A percentile compares a stretch with the other conserved stretches of the same genome.
phyloP scores from a whole-genome alignment of 2,888 invertebrate genomes.

The Onchidella celtica region DNA sequence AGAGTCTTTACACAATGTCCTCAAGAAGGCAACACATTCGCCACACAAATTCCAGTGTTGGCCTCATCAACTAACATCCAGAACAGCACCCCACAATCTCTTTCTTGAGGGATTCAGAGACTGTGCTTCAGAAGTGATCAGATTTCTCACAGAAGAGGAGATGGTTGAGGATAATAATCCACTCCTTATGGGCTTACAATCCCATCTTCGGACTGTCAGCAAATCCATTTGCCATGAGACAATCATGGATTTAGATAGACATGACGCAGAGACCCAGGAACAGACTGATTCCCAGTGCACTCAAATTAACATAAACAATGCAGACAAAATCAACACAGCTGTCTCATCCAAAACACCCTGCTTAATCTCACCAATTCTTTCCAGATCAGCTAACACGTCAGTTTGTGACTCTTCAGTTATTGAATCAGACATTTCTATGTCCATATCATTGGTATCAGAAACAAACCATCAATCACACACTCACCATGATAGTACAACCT shows the following conservation, averaged over 20 bases:
- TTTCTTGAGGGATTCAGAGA: slow-evolving; percentile 67
- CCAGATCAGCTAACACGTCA: slow-evolving; percentile 27
- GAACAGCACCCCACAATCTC: slow-evolving; percentile 32
- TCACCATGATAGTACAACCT: not conserved
- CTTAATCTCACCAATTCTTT: slow-evolving; percentile 5
- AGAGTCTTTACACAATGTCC: not conserved
- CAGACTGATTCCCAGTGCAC: not conserved
- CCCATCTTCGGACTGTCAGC: slow-evolving; percentile 56
- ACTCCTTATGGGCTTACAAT: slow-evolving; percentile 61
- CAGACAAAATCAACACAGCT: too few relatives aligned
- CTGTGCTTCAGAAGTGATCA: slow-evolving; percentile 68
- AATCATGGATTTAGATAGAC: slow-evolving; percentile 12
- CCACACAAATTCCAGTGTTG: not conserved
- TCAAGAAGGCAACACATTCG: not conserved
- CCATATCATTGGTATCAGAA: not conserved
- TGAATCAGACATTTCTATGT: slow-evolving; percentile 33
- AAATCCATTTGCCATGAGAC: slow-evolving; percentile 35
- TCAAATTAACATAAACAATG: not conserved
- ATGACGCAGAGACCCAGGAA: not conserved
- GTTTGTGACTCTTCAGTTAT: slow-evolving; percentile 2
- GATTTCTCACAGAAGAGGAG: slow-evolving; percentile 68
- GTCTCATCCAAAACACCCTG: too few relatives aligned
- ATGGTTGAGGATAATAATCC: slow-evolving; percentile 62
- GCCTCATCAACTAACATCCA: not conserved
- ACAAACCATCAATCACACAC: not conserved